Conservation (phyloP, 2,888 invertebrate species). For the Andrena bucephala region DNA sequence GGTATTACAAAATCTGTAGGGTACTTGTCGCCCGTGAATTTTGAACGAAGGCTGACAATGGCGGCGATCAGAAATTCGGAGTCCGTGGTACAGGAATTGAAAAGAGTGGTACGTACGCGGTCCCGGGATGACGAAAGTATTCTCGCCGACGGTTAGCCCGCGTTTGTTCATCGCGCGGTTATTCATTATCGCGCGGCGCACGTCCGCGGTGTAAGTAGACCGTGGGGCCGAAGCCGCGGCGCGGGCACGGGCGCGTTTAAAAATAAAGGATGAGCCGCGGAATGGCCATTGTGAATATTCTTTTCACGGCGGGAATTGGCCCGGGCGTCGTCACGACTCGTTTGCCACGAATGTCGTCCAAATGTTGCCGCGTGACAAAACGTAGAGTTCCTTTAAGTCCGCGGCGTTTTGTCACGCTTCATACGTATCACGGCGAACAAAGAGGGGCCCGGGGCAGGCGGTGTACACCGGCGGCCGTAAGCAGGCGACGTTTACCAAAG, state of each 20-base stretch:
- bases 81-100: background rate
- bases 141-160: background rate
- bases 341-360: constrained; percentile 65
- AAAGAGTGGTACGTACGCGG: background rate
- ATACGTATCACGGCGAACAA: constrained; percentile 57
- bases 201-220: constrained; percentile 31
- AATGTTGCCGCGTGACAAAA: constrained; percentile 70
- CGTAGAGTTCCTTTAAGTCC: constrained; percentile 62
- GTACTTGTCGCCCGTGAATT: background rate
- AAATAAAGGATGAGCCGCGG: constrained; percentile 65
- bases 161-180: constrained; percentile 33
- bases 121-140: background rate
- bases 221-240: constrained; percentile 4
- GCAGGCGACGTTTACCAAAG: constrained; percentile 41
- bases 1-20: background rate
- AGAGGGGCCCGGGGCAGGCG: constrained; percentile 30
- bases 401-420: constrained; percentile 71
- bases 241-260: constrained; percentile 46
- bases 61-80: background rate
- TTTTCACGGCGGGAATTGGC: constrained; percentile 64
- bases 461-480: constrained; percentile 27
- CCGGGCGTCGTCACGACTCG: constrained; percentile 62
- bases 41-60: background rate
- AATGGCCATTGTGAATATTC: constrained; percentile 71
- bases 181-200: constrained; percentile 50